Percentiles rank a stretch among this genome's conserved stretches.
Evolutionary conservation across 2,888 invertebrate species (phyloP).

Genomic region (Colostygia pectinataria): DNA sequence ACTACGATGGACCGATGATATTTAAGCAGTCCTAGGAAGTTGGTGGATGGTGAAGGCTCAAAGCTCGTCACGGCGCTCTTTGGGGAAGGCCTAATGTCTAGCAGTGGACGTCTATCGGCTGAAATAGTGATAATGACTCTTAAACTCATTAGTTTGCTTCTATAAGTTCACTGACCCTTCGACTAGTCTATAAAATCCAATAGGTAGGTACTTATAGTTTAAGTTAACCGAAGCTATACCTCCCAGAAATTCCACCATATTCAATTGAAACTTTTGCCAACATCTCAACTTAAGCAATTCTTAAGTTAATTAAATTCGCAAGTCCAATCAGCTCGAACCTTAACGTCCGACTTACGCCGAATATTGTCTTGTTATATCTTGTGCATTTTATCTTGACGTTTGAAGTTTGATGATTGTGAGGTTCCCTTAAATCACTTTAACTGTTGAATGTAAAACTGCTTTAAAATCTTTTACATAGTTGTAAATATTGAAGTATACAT

Average conservation of each 20-base stretch:
- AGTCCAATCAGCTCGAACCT: conserved; percentile 38
- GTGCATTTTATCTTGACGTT: not conserved
- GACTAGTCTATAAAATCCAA: conserved; percentile 6
- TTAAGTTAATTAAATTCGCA: conserved; percentile 56
- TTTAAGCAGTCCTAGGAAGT: too few relatives aligned
- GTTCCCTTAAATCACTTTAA: too few relatives aligned
- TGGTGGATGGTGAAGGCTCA: too few relatives aligned
- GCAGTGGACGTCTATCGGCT: too few relatives aligned
- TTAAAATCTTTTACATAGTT: too few relatives aligned
- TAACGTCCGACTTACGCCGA: conserved; percentile 21
- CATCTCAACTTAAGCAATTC: conserved; percentile 33
- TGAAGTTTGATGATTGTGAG: not conserved
- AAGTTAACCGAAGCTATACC: conserved; percentile 10
- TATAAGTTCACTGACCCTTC: not conserved
- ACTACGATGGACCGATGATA: too few relatives aligned
- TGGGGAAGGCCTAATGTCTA: too few relatives aligned
- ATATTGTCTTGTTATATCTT: conserved; percentile 20
- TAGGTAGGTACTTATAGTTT: conserved; percentile 7
- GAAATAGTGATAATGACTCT: not conserved
- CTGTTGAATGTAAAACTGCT: too few relatives aligned
- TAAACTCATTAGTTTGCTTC: not conserved
- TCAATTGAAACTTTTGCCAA: conserved; percentile 33
- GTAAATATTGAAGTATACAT: too few relatives aligned
- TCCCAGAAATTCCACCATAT: conserved; percentile 25
- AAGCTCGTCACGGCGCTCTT: too few relatives aligned